phyloP scores from a whole-genome alignment of 2,888 invertebrate species.

The Hydropsyche betteni region DNA sequence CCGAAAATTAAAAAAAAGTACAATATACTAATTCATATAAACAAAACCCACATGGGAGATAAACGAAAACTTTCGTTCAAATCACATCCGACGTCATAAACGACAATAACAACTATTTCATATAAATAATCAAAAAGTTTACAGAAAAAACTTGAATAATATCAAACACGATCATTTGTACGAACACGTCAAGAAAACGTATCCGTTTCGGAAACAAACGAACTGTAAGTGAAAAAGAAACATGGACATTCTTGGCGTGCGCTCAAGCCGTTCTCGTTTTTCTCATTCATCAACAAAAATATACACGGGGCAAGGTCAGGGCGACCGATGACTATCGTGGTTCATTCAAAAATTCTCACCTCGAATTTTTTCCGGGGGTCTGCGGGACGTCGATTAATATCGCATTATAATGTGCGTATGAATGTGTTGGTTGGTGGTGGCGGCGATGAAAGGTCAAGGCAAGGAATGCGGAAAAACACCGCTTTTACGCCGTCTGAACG shows the following conservation, averaged over 20 bases:
- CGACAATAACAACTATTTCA: too few relatives aligned
- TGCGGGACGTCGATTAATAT: background rate
- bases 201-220: too few relatives aligned
- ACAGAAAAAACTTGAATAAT: too few relatives aligned
- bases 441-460: background rate
- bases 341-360: slow-evolving; percentile 23
- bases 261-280: slow-evolving; percentile 14
- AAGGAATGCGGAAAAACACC: slow-evolving; percentile 6
- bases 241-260: background rate
- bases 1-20: too few relatives aligned
- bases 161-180: too few relatives aligned
- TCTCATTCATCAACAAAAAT: slow-evolving; percentile 19
- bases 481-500: background rate
- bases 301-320: slow-evolving; percentile 14
- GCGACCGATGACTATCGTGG: slow-evolving; percentile 4
- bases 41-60: too few relatives aligned
- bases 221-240: too few relatives aligned
- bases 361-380: background rate
- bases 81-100: too few relatives aligned
- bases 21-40: too few relatives aligned
- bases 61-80: too few relatives aligned
- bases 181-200: too few relatives aligned
- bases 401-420: background rate
- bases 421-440: background rate
- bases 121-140: too few relatives aligned